Conservation (phyloP, 2,113 vertebrate species). For the Pteruthius melanotis region DNA sequence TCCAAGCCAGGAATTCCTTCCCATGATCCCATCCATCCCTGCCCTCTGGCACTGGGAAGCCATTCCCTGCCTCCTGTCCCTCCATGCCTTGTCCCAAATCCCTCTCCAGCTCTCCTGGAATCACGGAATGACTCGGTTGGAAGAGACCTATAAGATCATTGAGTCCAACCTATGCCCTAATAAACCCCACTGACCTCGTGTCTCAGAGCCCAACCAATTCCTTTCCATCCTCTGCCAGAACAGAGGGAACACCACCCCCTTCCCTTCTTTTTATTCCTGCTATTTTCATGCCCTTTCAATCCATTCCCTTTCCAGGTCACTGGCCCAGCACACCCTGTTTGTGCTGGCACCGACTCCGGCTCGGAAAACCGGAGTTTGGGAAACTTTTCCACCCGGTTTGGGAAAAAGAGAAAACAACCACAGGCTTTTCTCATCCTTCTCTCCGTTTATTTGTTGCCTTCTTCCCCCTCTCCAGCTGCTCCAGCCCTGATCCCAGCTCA, state of each 20-base stretch:
- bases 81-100: accelerated
- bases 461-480: background rate
- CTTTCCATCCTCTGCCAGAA: background rate
- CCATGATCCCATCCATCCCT: background rate
- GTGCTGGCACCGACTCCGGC: accelerated
- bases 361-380: too few species aligned
- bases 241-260: background rate
- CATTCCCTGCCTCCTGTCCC: background rate
- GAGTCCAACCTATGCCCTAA: too few species aligned
- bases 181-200: accelerated
- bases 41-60: background rate
- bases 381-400: accelerated
- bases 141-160: too few species aligned
- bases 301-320: background rate
- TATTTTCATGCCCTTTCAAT: background rate
- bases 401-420: accelerated
- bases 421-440: background rate
- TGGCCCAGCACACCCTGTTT: background rate
- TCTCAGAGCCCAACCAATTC: background rate
- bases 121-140: too few species aligned
- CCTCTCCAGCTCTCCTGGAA: background rate
- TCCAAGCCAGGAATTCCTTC: background rate
- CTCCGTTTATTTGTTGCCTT: background rate
- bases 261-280: background rate
- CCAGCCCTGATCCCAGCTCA: background rate